A percentile compares a stretch with the other conserved stretches of the same genome.
phyloP scores from a whole-genome alignment of 1,140 invertebrate species.

The Scaptomyza montana region DNA sequence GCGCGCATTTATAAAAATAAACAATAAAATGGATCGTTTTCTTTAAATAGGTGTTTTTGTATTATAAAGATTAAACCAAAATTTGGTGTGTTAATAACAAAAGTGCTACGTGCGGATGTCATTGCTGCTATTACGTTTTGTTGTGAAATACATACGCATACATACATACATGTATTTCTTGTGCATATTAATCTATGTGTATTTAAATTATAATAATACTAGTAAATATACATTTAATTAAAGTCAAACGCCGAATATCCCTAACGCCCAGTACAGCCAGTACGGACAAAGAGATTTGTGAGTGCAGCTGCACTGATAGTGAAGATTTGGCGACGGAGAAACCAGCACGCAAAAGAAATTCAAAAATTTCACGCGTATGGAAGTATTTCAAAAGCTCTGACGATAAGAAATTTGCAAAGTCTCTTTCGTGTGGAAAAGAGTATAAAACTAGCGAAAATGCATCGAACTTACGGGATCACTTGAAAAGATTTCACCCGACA shows the following conservation, averaged over 20 bases:
- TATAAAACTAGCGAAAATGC: constrained; percentile 34
- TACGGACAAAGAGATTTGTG: constrained; percentile 9
- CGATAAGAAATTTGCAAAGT: not conserved
- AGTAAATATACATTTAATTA: too few relatives aligned
- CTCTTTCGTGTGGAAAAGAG: constrained; percentile 23
- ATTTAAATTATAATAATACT: not conserved
- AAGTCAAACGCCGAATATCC: constrained; percentile 5
- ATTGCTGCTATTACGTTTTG: not conserved
- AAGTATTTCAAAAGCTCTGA: constrained; percentile 1
- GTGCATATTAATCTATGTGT: constrained; percentile 3
- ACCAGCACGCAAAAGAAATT: too few relatives aligned
- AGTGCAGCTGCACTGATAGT: constrained; percentile 13
- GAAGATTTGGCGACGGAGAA: too few relatives aligned
- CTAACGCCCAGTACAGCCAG: constrained; percentile 3
- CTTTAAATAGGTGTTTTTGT: too few relatives aligned
- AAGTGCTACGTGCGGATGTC: too few relatives aligned
- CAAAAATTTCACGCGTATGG: too few relatives aligned
- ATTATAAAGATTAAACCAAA: too few relatives aligned
- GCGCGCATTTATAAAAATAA: too few relatives aligned
- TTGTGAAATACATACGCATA: not conserved
- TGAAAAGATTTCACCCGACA: constrained; percentile 19
- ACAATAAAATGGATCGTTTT: too few relatives aligned
- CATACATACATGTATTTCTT: not conserved
- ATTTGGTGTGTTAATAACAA: too few relatives aligned
- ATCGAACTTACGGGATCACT: constrained; percentile 19